Conservation (phyloP, 1,140 invertebrate genomes). For the Brachionus koreanus region DNA sequence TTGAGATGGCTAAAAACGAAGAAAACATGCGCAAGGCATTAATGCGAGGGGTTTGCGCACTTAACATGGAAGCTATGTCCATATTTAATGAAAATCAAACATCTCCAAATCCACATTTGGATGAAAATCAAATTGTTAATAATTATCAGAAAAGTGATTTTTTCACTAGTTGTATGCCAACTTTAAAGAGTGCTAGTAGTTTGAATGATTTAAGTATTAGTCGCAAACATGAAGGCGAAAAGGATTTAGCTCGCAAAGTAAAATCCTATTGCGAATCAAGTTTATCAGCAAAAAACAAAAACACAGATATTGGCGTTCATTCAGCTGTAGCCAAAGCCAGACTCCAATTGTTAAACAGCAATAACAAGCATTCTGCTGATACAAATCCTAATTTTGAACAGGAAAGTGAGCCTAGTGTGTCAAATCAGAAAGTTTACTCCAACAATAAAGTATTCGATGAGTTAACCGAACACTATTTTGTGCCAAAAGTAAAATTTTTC, state of each 20-base stretch:
- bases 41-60: conserved; percentile 57
- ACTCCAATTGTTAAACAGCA: conserved; percentile 7
- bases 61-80: conserved; percentile 59
- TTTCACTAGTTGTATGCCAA: not conserved
- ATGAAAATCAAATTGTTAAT: not conserved
- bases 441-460: conserved; percentile 26
- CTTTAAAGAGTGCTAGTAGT: not conserved
- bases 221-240: not conserved
- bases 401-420: not conserved
- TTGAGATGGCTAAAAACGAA: conserved; percentile 46
- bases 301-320: not conserved
- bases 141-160: not conserved
- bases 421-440: not conserved
- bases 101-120: not conserved
- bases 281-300: not conserved
- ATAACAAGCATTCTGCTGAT: not conserved
- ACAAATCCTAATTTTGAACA: not conserved
- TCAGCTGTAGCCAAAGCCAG: conserved; percentile 9
- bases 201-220: not conserved
- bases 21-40: conserved; percentile 58
- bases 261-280: conserved; percentile 20
- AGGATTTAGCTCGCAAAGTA: conserved; percentile 7
- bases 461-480: conserved; percentile 11
- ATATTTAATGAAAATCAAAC: conserved; percentile 48
- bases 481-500: not conserved